A percentile compares a stretch with the other conserved stretches of the same genome.
phyloP scores from a whole-genome alignment of 2,113 vertebrate species.

The Stegastes partitus region DNA sequence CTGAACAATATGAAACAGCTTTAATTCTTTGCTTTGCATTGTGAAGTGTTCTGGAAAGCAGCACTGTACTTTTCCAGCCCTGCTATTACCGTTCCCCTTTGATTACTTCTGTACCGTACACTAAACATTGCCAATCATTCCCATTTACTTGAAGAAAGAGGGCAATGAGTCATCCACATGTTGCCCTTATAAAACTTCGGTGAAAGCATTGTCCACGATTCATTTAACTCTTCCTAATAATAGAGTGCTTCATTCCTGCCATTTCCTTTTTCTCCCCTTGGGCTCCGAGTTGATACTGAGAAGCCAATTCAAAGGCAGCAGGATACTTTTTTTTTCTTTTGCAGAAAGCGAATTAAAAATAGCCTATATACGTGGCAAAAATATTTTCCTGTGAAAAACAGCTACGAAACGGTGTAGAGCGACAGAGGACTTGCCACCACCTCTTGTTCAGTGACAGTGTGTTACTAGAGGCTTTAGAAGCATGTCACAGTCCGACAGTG shows the following conservation, averaged over 20 bases:
- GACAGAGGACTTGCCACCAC: neutral
- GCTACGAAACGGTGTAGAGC: neutral
- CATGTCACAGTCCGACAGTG: neutral
- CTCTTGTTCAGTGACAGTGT: neutral
- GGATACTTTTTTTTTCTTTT: slow-evolving; percentile 30
- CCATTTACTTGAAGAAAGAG: slow-evolving; percentile 27
- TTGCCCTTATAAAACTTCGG: slow-evolving; percentile 27
- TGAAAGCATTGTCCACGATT: slow-evolving; percentile 28
- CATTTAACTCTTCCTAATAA: slow-evolving; percentile 55
- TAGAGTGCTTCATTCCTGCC: slow-evolving; percentile 26
- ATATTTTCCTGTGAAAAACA: neutral
- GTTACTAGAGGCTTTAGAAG: neutral
- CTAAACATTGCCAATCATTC: slow-evolving; percentile 48
- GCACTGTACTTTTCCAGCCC: neutral
- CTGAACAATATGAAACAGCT: slow-evolving; percentile 10
- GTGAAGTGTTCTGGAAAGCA: slow-evolving; percentile 8
- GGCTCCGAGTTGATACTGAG: slow-evolving; percentile 24
- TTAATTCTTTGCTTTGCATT: neutral
- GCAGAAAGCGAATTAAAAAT: slow-evolving; percentile 31
- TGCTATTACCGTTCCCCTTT: slow-evolving; percentile 17
- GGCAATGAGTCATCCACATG: slow-evolving; percentile 59
- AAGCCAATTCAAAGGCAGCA: slow-evolving; percentile 12
- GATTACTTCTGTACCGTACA: neutral
- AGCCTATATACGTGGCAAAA: neutral
- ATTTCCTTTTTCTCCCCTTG: slow-evolving; percentile 39